Conservation (phyloP, 2,888 invertebrate species). For the Aporophyla nigra region DNA sequence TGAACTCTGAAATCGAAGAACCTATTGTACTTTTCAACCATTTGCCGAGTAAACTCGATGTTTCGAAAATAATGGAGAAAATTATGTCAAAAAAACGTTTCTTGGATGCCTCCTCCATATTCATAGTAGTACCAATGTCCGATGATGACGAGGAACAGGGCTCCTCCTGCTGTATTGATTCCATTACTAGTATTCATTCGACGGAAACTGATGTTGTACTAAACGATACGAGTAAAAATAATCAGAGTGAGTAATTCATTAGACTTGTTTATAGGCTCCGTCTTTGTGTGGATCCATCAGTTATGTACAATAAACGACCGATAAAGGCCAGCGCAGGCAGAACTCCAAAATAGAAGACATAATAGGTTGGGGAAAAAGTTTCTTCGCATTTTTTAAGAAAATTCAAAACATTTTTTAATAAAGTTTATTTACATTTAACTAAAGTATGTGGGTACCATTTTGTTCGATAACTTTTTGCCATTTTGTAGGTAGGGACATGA, state of each 20-base stretch:
- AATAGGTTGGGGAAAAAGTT: too few relatives aligned
- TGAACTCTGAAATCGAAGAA: slow-evolving; percentile 32
- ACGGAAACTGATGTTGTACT: not conserved
- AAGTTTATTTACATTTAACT: too few relatives aligned
- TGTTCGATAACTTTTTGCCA: too few relatives aligned
- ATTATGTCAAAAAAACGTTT: slow-evolving; percentile 65
- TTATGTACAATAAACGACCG: not conserved
- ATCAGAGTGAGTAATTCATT: slow-evolving; percentile 35
- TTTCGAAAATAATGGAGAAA: slow-evolving; percentile 67
- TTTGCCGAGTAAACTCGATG: slow-evolving; percentile 61
- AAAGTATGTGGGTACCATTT: too few relatives aligned
- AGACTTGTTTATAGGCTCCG: slow-evolving; percentile 12
- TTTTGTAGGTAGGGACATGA: too few relatives aligned
- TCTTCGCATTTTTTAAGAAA: too few relatives aligned
- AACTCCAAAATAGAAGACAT: not conserved
- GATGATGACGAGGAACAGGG: slow-evolving; percentile 66
- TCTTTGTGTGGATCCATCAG: slow-evolving; percentile 16
- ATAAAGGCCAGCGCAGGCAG: not conserved
- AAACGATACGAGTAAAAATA: not conserved
- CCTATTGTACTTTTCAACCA: slow-evolving; percentile 63
- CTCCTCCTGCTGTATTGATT: slow-evolving; percentile 1
- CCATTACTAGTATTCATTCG: not conserved
- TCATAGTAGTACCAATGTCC: slow-evolving; percentile 72
- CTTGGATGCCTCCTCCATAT: slow-evolving; percentile 70
- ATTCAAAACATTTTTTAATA: too few relatives aligned